phyloP scores from a whole-genome alignment of 53 echinoderm and acorn worm species.

The Holothuria scabra region DNA sequence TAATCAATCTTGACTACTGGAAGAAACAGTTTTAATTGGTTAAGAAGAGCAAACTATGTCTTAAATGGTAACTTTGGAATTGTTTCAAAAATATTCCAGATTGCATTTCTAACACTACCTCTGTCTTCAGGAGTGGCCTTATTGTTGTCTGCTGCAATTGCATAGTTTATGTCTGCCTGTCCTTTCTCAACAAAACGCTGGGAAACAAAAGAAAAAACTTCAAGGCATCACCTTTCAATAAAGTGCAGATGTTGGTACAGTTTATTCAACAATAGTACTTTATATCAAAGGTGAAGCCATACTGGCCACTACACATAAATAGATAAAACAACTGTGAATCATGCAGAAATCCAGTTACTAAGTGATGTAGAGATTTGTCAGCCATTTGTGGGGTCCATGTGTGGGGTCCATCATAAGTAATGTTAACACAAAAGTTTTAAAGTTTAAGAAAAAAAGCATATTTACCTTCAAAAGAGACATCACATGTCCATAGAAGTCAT shows the following conservation, averaged over 20 bases:
- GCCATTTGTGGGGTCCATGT: too few species aligned
- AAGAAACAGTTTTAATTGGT: too few species aligned
- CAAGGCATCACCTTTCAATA: too few species aligned
- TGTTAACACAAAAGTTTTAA: not conserved
- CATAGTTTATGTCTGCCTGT: conserved; percentile 31
- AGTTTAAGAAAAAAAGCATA: not conserved
- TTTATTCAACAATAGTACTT: too few species aligned
- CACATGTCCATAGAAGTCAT: not conserved
- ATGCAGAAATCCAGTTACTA: not conserved
- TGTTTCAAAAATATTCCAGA: too few species aligned
- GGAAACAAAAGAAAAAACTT: not conserved
- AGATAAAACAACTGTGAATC: too few species aligned
- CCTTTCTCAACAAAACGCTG: conserved; percentile 13
- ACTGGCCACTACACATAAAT: not conserved
- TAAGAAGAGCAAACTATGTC: too few species aligned
- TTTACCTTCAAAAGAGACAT: conserved; percentile 12
- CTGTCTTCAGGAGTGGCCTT: not conserved
- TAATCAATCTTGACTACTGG: too few species aligned
- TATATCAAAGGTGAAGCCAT: not conserved
- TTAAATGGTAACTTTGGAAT: too few species aligned
- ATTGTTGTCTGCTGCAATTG: conserved; percentile 15
- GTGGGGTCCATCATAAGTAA: too few species aligned
- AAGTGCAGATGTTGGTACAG: too few species aligned
- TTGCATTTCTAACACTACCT: not conserved
- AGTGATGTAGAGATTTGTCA: too few species aligned